Conservation (phyloP, 2,113 vertebrate genomes). For the Brachyhypopomus occidentalis region DNA sequence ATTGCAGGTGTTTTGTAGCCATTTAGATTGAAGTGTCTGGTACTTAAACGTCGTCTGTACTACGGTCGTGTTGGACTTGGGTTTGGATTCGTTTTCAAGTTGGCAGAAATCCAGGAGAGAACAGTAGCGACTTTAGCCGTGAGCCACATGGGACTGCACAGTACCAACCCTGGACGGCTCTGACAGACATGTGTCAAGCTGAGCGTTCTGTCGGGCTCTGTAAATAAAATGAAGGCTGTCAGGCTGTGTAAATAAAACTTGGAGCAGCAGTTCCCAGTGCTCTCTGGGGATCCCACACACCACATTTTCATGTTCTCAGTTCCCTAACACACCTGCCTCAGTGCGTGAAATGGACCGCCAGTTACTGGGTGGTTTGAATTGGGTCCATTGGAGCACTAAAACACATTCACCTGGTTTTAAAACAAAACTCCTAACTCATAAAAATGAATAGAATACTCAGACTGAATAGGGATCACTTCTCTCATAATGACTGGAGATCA, state of each 20-base stretch:
- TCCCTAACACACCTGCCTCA: too few relatives aligned
- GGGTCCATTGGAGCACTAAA: too few relatives aligned
- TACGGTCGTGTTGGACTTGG: background rate
- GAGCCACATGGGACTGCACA: background rate
- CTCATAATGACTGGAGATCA: too few relatives aligned
- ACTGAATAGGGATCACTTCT: too few relatives aligned
- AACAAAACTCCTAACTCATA: too few relatives aligned
- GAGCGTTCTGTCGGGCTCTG: background rate
- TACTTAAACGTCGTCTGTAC: background rate
- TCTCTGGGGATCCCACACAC: background rate
- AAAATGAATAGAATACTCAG: too few relatives aligned
- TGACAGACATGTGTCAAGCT: background rate
- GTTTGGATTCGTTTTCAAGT: background rate
- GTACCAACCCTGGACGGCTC: background rate
- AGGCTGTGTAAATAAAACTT: background rate
- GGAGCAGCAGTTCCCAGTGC: background rate
- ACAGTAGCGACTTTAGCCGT: background rate
- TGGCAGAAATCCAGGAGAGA: background rate
- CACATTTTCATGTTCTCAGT: too few relatives aligned
- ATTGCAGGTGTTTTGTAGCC: too few relatives aligned
- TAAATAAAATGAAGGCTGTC: background rate
- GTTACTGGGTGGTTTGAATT: too few relatives aligned
- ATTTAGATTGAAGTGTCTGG: background rate
- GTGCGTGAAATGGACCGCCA: too few relatives aligned
- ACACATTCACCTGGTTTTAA: too few relatives aligned